Percentiles rank a stretch among this genome's conserved stretches.
Evolutionary conservation across 1,140 invertebrate species (phyloP).

Genomic region (Habropoda laboriosa): DNA sequence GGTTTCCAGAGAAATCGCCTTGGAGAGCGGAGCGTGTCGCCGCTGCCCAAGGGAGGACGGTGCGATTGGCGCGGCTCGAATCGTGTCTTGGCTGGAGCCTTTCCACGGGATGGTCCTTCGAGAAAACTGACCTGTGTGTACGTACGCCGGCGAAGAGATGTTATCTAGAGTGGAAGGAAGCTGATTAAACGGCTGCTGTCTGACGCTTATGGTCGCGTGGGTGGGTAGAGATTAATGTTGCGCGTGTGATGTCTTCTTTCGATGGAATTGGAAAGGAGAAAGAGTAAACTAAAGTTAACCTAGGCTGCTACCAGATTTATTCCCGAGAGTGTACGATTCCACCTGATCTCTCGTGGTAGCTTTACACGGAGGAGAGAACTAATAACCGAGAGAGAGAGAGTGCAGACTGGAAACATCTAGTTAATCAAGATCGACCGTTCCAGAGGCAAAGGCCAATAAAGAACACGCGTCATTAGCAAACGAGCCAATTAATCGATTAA

Average conservation of each 20-base stretch:
- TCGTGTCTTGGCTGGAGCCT: neutral
- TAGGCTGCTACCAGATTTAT: too few species aligned
- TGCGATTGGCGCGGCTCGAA: neutral
- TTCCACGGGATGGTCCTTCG: neutral
- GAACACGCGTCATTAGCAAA: conserved; percentile 21
- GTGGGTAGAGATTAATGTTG: neutral
- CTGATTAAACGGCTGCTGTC: conserved; percentile 16
- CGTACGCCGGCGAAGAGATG: neutral
- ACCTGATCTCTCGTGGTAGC: too few species aligned
- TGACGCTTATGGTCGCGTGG: neutral
- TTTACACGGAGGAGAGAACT: too few species aligned
- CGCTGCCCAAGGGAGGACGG: neutral
- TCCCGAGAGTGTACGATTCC: too few species aligned
- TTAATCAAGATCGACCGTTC: conserved; percentile 9
- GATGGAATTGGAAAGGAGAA: neutral
- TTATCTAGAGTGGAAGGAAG: neutral
- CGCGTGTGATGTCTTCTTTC: conserved; percentile 12
- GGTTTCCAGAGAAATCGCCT: conserved; percentile 41
- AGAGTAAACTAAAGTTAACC: too few species aligned
- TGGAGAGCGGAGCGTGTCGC: conserved; percentile 8
- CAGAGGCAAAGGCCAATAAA: neutral
- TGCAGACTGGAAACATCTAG: neutral
- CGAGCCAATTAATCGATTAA: conserved; percentile 35
- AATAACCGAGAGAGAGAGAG: too few species aligned
- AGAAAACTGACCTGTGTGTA: conserved; percentile 17